Base-by-base conservation (phyloP, 2,888 invertebrate genomes). In the Nesidiocoris tenuis region DNA sequence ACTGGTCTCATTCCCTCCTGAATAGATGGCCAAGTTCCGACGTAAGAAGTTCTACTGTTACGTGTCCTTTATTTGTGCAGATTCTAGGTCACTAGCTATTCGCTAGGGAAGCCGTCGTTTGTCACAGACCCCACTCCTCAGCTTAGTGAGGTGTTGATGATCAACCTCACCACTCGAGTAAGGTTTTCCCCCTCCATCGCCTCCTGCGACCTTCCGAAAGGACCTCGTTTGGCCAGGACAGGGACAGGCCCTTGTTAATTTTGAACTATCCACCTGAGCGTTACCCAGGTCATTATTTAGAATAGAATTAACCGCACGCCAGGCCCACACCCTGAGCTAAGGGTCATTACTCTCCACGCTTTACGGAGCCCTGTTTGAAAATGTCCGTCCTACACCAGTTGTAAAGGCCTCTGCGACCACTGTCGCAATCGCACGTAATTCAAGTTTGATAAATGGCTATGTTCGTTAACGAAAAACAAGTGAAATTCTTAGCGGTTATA, bases 181-280 rank as follows among this genome's bases (percentile, higher is more conserved):
- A 39, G 39, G 39, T 39, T 39, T 39, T 39, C 39, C 3, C 39
- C 39, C 39, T 39, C 39, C 39, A 3, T 7, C 39, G 3, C 3
- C 3, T 12, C 39, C 3, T 39, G 12, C 39, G 39, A 39, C 39
- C 39, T 39, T 39, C 39, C 12, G 5, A 39, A 12, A 39, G 39
- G 39, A 39, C 39, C 39, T 39, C 21, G 67, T 55, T 57, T 56
- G 68, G 24, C 57, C 56, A 22, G 24, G 68, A 68, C 68, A 68
- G 68, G 68, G 39, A 39, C 39, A 39, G 39, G 21, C 68, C 68
- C 68, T 68, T 68, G 68, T 68, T 68, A 68, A 68, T 68, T 68
- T 68, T 68, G 68, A 68, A 68, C 57, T 57, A 68, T 68, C 23
- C 56, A 57, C 68, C 67, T 22, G 39, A 39, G 68, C 25, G 17